Evolutionary conservation across 1,140 invertebrate species (phyloP).

Genomic region (Drosophila nebulosa): DNA sequence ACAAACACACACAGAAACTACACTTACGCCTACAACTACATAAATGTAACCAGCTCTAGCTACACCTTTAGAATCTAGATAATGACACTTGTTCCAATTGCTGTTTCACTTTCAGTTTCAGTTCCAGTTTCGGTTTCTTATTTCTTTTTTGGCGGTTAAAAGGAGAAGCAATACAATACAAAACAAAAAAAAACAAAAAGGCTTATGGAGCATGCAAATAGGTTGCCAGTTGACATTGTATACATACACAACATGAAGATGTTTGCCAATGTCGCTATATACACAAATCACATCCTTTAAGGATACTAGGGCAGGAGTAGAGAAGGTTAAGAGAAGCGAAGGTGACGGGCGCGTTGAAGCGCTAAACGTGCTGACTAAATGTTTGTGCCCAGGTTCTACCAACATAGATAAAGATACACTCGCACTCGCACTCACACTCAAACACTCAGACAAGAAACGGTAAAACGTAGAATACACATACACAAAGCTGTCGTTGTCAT

Average conservation of each 20-base stretch:
- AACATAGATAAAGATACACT: not conserved
- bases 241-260: conserved; percentile 4
- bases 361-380: conserved; percentile 61
- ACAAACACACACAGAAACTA: not conserved
- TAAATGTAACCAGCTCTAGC: not conserved
- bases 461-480: conserved; percentile 1
- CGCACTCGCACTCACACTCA: not conserved
- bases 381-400: conserved; percentile 25
- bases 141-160: not conserved
- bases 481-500: not conserved
- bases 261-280: conserved; percentile 3
- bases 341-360: conserved; percentile 36
- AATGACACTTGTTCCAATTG: not conserved
- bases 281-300: conserved; percentile 2
- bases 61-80: not conserved
- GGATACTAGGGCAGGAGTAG: not conserved
- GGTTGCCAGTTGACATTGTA: conserved; percentile 11
- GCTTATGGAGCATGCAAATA: conserved; percentile 25
- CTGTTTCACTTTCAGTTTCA: not conserved
- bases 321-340: not conserved
- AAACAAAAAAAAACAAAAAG: not conserved
- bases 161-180: too few species aligned
- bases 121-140: not conserved
- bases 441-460: conserved; percentile 7
- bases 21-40: not conserved